phyloP scores from a whole-genome alignment of 2,888 invertebrate species.

The Caenorhabditis japonica region DNA sequence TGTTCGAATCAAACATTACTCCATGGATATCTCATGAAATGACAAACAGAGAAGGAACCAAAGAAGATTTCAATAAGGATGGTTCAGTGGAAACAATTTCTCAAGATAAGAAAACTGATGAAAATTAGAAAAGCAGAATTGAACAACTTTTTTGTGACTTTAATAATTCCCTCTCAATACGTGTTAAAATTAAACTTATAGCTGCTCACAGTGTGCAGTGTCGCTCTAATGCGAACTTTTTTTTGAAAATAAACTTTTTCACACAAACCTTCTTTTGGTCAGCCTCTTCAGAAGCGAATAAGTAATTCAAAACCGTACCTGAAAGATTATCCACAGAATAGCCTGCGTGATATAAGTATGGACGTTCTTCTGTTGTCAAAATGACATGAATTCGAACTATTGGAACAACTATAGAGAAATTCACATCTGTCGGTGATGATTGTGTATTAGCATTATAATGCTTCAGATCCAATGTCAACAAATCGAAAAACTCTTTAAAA shows the following conservation, averaged over 20 bases:
- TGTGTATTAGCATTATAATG: slow-evolving; percentile 54
- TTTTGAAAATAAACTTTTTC: too few species aligned
- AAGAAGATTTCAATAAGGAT: slow-evolving; percentile 61
- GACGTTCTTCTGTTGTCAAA: slow-evolving; percentile 66
- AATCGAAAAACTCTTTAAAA: slow-evolving; percentile 64
- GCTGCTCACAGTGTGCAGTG: too few species aligned
- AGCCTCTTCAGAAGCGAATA: too few species aligned
- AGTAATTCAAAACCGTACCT: slow-evolving; percentile 30
- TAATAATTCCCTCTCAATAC: too few species aligned
- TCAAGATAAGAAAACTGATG: slow-evolving; percentile 49
- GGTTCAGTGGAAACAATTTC: slow-evolving; percentile 58
- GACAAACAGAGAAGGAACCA: slow-evolving; percentile 19
- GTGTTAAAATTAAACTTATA: too few species aligned
- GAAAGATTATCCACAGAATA: slow-evolving; percentile 42
- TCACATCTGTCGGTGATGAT: slow-evolving; percentile 31
- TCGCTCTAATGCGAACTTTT: too few species aligned
- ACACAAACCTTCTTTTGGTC: too few species aligned
- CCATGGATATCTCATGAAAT: slow-evolving; percentile 56
- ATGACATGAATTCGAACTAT: slow-evolving; percentile 64
- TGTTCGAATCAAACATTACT: slow-evolving; percentile 37
- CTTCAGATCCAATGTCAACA: slow-evolving; percentile 64
- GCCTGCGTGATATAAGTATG: too few species aligned
- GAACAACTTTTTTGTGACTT: slow-evolving; percentile 26
- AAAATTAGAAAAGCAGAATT: slow-evolving; percentile 10
- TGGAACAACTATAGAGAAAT: slow-evolving; percentile 39